Base-by-base conservation (phyloP, 2,797 vertebrate genomes). In the Lacerta viridis region DNA sequence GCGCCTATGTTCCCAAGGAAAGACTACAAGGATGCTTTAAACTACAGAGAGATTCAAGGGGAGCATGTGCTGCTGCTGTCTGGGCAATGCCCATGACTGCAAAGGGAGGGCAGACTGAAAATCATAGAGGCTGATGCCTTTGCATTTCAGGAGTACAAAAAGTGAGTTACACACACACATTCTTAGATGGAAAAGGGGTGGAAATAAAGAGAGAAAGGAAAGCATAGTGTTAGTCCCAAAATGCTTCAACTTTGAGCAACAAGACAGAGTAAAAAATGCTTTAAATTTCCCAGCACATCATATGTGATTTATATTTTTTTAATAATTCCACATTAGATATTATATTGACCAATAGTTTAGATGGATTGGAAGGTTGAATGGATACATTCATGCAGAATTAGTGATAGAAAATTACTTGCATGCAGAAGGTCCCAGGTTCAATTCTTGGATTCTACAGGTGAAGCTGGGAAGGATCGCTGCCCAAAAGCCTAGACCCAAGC, bases 91-190 rank as follows among this genome's bases (percentile, higher is more conserved):
- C 43, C 75, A 1, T 46, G 2, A 71, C 77, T 55, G 2, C 71
- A 77, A 92, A 76, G 61, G 74, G 76, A 72, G 85, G 10, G 89
- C 85, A 87, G 10, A 43, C 18, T 79, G 13, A 59, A 13, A 83
- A 1, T 78, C 55, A 9, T 78, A 88, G 85, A 89, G 89, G 69
- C 8, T 81, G 41, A 88, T 84, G 36, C 17, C 46, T 86, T 87
- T 29, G 7, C 43, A 80, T 92, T 91, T 74, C 17, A 89, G 68
- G 1, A 88, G 5, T 8, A 91, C 43, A 0, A 72, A 41, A 84
- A 92, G 87, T 59, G 84, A 86, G 69, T 89, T 78, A 75, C 71
- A 85, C 61, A 90, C 33, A 33, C 91, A 25, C 15, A 27, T 39
- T 3, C 8, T 23, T 3, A 6, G 1, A 36, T 5, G 50, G 29